Evolutionary conservation across 2,888 invertebrate species (phyloP).

Genomic region (Phortica okadai): DNA sequence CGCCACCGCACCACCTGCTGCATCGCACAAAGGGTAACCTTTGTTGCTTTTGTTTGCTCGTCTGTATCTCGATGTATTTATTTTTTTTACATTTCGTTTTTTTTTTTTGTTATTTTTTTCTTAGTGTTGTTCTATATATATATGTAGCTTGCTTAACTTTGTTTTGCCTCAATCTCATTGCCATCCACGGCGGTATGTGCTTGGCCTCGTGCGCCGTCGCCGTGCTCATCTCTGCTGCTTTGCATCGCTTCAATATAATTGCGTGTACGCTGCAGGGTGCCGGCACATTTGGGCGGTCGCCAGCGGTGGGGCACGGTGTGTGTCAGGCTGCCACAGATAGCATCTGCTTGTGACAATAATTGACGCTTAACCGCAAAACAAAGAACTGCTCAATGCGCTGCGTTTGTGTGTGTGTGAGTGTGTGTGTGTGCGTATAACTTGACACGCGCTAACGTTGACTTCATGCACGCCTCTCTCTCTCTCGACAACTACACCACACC

Average conservation of each 20-base stretch:
- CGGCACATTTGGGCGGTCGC: background rate
- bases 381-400: conserved; percentile 41
- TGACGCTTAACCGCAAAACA: conserved; percentile 35
- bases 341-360: conserved; percentile 43
- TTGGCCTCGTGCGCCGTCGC: background rate
- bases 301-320: background rate
- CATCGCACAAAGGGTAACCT: conserved; percentile 15
- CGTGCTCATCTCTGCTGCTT: background rate
- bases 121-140: background rate
- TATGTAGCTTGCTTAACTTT: background rate
- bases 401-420: conserved; percentile 57
- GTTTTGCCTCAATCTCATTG: background rate
- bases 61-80: background rate
- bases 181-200: background rate
- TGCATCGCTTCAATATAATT: conserved; percentile 14
- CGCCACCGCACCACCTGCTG: background rate
- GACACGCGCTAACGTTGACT: background rate
- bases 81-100: background rate
- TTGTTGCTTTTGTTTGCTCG: conserved; percentile 1
- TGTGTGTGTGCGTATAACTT: conserved; percentile 6
- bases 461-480: background rate
- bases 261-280: conserved; percentile 23
- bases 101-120: background rate
- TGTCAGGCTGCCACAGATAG: conserved; percentile 7
- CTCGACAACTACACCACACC: background rate